Evolutionary conservation across 1,140 invertebrate genomes (phyloP).

Genomic region (Cotesia vestalis): DNA sequence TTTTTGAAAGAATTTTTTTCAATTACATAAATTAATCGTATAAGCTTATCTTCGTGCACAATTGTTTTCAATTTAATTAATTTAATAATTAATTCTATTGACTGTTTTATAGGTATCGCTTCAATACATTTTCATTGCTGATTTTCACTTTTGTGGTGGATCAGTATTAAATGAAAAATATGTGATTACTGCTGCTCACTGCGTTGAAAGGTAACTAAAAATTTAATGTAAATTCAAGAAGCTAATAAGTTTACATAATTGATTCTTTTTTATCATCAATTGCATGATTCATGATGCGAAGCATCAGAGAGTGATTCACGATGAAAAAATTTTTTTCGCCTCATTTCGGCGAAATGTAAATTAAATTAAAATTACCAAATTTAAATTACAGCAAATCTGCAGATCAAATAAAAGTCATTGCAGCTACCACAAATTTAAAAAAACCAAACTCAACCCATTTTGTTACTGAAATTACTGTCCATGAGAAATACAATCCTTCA

Average conservation of each 20-base stretch:
- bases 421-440: conserved; percentile 33
- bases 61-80: too few relatives aligned
- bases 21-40: too few relatives aligned
- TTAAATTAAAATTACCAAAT: background rate
- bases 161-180: conserved; percentile 63
- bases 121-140: background rate
- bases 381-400: conserved; percentile 5
- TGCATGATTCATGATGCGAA: too few relatives aligned
- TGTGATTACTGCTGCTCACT: conserved; percentile 66
- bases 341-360: too few relatives aligned
- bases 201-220: conserved; percentile 45
- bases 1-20: too few relatives aligned
- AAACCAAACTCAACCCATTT: conserved; percentile 10
- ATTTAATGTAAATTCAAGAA: background rate
- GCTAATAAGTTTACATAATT: background rate
- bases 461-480: conserved; percentile 29
- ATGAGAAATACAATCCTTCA: conserved; percentile 27
- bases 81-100: background rate
- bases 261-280: background rate
- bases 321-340: too few relatives aligned
- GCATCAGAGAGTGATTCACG: too few relatives aligned
- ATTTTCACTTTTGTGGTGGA: conserved; percentile 62
- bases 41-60: too few relatives aligned
- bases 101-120: conserved; percentile 30
- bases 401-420: conserved; percentile 18